Evolutionary conservation across 2,113 vertebrate species (phyloP), one percentile per base, ranked within the genome.

Genomic region (Callorhinus ursinus): DNA sequence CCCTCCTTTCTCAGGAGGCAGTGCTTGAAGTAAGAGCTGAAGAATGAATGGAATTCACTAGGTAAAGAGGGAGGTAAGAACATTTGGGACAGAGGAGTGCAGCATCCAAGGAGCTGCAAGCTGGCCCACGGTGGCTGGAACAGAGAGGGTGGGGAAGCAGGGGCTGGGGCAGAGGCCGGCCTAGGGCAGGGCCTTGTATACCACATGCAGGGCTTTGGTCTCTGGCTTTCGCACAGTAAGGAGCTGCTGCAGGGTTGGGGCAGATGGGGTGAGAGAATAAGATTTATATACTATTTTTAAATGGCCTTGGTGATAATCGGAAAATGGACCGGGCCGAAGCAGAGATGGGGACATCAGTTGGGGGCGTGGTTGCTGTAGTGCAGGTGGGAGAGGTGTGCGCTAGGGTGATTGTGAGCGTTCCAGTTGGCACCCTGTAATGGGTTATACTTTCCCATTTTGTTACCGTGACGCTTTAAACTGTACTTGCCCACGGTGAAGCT

Each of bases 101-200:
- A 28, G 28, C 16, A 0, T 21, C 9, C 4, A 6, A 24, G 90
- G 61, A 42, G 42, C 57, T 12, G 63, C 53, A 61, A n/a, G 49
- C n/a, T 7, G n/a, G 13, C 5, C 0, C 0, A 2, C 13, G 55
- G 18, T 71, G 71, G 19, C 31, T 57, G 14, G 26, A n/a, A 57
- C 7, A 33, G 85, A 31, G 33, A n/a, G 7, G 15, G 11, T 24
- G 11, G 26, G 26, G 51, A n/a, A 19, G 51, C 1, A 18, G 61
- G 42, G 46, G 28, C 63, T 26, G 18, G 79, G 28, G 33, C 13
- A 55, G 36, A 71, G 26, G 76, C 0, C 0, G 49, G 14, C 65
- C 12, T 1, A n/a, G 10, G 4, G 9, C 63, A 36, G 15, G 49
- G 0, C 80, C 51, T 1, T 33, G 39, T 51, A 14, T n/a, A 19